These are phyloP conservation scores for Ictidomys tridecemlineatus DNA, from an alignment of 2,113 vertebrate genomes.

Conservation along the genomic window DNA sequence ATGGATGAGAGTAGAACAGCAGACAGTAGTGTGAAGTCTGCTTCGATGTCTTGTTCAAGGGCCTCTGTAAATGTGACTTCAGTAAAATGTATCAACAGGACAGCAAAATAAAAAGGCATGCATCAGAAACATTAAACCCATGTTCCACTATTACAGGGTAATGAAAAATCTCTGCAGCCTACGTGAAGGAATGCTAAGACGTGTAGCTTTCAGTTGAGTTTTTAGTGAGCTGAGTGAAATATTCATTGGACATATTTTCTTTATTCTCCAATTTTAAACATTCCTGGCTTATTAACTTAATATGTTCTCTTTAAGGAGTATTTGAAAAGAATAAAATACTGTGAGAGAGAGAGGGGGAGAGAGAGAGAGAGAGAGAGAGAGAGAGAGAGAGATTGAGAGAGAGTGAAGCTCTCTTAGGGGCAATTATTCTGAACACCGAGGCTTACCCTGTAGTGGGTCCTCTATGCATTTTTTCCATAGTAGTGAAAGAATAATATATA, in stretches of 20 bases:
- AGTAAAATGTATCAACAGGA: slow-evolving; percentile 59
- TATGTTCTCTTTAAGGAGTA: slow-evolving; percentile 36
- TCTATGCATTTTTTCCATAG: slow-evolving; percentile 3
- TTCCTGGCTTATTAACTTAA: slow-evolving; percentile 66
- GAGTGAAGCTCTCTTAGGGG: neutral
- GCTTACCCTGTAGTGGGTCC: neutral
- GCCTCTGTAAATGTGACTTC: slow-evolving; percentile 20
- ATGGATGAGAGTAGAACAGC: slow-evolving; percentile 34
- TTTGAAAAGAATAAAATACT: slow-evolving; percentile 53
- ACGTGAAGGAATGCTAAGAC: slow-evolving; percentile 28
- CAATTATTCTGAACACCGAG: slow-evolving; percentile 11
- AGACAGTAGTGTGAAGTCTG: slow-evolving; percentile 59
- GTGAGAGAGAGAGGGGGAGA: neutral
- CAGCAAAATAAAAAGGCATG: slow-evolving; percentile 30
- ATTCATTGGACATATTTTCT: slow-evolving; percentile 50
- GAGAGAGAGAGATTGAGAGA: neutral
- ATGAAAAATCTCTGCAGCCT: slow-evolving; percentile 52
- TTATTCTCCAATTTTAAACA: slow-evolving; percentile 53
- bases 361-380: neutral
- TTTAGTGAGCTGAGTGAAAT: slow-evolving; percentile 52
- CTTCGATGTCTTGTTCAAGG: slow-evolving; percentile 62
- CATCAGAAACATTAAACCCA: neutral
- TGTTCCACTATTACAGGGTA: neutral
- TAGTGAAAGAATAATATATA: neutral
- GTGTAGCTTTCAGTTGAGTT: slow-evolving; percentile 1